phyloP scores from a whole-genome alignment of 2,797 vertebrate species.

The Melanotaenia nigrans region DNA sequence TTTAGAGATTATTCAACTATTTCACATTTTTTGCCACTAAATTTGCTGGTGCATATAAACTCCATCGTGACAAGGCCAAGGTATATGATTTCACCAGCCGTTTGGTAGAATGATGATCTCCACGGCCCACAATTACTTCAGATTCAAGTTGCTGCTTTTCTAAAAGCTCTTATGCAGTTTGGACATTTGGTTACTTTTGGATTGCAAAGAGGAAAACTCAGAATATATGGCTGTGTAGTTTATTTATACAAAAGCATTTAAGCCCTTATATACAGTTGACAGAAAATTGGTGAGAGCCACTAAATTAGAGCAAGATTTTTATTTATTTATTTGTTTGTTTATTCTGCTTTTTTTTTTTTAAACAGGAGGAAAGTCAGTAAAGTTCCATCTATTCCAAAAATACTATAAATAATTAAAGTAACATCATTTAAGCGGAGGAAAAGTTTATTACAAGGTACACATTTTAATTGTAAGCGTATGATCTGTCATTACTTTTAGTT shows the following conservation, averaged over 20 bases:
- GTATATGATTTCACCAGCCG: conserved; percentile 32
- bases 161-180: conserved; percentile 17
- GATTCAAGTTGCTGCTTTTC: conserved; percentile 29
- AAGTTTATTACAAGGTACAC: background rate
- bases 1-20: background rate
- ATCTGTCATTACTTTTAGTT: background rate
- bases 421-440: background rate
- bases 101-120: conserved; percentile 64
- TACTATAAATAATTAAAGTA: background rate
- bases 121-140: conserved; percentile 37
- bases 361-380: too few relatives aligned
- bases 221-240: conserved; percentile 4
- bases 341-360: background rate
- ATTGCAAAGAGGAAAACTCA: conserved; percentile 4
- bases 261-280: background rate
- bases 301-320: background rate
- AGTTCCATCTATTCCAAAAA: background rate
- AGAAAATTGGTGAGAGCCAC: background rate
- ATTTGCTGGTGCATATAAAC: conserved; percentile 10
- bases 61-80: conserved; percentile 16
- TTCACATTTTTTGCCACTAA: background rate
- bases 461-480: background rate
- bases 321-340: too few relatives aligned
- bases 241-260: background rate
- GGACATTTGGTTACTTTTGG: background rate